A percentile compares a stretch with the other conserved stretches of the same genome.
These are phyloP conservation scores for Drosophila kambysellisi DNA, from an alignment of 2,888 invertebrate genomes.

Conservation along the genomic window DNA sequence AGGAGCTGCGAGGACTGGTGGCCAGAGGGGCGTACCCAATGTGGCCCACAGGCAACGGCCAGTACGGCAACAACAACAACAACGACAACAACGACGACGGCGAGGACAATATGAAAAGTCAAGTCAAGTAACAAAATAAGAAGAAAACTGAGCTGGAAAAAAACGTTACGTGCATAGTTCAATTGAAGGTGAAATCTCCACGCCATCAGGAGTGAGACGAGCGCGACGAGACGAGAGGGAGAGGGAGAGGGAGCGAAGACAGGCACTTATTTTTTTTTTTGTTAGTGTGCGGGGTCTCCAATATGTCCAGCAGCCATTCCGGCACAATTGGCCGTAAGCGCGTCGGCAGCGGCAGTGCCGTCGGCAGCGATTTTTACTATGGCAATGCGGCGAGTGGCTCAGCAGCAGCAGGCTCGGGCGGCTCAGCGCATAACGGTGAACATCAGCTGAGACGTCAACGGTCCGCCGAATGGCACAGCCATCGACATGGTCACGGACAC, in stretches of 20 bases:
- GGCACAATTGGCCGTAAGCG: slow-evolving; percentile 85
- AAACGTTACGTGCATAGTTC: slow-evolving; percentile 67
- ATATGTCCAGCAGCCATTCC: slow-evolving; percentile 85
- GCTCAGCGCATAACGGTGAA: slow-evolving; percentile 67
- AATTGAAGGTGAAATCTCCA: slow-evolving; percentile 63
- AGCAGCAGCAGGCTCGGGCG: slow-evolving; percentile 17
- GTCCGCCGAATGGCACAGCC: slow-evolving; percentile 87
- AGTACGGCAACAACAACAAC: slow-evolving; percentile 19
- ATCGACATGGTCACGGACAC: slow-evolving; percentile 84
- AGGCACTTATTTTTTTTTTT: background rate
- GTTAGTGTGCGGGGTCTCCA: slow-evolving; percentile 17
- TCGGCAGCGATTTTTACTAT: slow-evolving; percentile 83
- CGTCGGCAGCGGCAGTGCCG: slow-evolving; percentile 82
- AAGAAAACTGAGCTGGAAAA: slow-evolving; percentile 18
- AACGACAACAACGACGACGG: slow-evolving; percentile 1
- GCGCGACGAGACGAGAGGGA: slow-evolving; percentile 64
- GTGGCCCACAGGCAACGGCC: slow-evolving; percentile 39
- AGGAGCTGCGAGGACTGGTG: slow-evolving; percentile 7
- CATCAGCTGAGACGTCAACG: slow-evolving; percentile 86
- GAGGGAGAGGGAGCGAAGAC: background rate
- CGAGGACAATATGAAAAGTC: slow-evolving; percentile 22
- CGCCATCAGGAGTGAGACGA: slow-evolving; percentile 42
- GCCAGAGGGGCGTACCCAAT: slow-evolving; percentile 35
- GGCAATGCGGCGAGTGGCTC: slow-evolving; percentile 65
- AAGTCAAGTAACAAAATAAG: slow-evolving; percentile 31